Percentiles rank a stretch among this genome's conserved stretches.
Evolutionary conservation across 1,140 invertebrate species (phyloP).

Genomic region (Magallana angulata): DNA sequence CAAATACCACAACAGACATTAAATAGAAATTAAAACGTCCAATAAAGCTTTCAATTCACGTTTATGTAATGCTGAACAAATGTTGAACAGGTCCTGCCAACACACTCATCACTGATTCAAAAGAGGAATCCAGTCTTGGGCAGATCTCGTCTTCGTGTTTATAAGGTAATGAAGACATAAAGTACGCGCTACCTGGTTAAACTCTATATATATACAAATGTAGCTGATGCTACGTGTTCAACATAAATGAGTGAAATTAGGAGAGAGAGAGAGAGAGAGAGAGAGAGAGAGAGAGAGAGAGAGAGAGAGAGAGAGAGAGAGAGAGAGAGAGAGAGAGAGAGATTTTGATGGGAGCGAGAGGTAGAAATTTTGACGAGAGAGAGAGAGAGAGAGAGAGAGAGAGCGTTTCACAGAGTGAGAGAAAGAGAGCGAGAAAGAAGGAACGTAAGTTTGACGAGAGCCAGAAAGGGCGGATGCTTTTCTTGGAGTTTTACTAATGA

Average conservation of each 20-base stretch:
- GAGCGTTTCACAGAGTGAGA: neutral
- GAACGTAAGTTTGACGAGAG: neutral
- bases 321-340: slow-evolving; percentile 9
- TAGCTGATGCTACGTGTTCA: no score
- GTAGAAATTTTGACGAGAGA: no score
- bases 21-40: slow-evolving; percentile 10
- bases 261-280: neutral
- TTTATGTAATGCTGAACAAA: slow-evolving; percentile 3
- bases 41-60: slow-evolving; percentile 25
- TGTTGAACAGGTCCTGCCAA: neutral
- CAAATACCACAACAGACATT: slow-evolving; percentile 1
- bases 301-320: neutral
- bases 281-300: slow-evolving; percentile 9
- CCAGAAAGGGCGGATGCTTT: slow-evolving; percentile 11
- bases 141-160: neutral
- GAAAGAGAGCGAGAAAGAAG: neutral
- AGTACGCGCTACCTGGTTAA: neutral
- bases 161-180: neutral
- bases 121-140: neutral
- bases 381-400: neutral
- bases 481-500: neutral
- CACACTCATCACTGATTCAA: no score
- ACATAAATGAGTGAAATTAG: no score
- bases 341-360: neutral
- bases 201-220: no score